Evolutionary conservation across 2,888 invertebrate species (phyloP).

Genomic region (Nomada fucata): DNA sequence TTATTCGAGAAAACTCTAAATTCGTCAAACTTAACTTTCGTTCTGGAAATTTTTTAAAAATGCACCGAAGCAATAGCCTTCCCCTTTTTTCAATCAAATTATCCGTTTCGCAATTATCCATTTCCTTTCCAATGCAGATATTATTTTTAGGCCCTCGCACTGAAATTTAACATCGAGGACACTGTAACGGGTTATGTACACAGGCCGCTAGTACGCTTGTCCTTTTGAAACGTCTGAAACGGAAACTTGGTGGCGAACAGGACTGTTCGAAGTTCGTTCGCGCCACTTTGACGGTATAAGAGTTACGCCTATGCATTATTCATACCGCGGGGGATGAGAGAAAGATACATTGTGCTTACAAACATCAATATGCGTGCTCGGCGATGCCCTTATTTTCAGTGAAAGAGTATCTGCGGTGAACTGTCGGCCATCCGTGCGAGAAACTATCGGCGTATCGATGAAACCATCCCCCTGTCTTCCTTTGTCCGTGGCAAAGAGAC

Average conservation of each 20-base stretch:
- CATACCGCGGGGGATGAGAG: constrained; percentile 64
- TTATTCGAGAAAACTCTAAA: not conserved
- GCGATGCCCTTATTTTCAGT: constrained; percentile 60
- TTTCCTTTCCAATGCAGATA: not conserved
- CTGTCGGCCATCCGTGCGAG: constrained; percentile 23
- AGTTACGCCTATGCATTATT: constrained; percentile 73
- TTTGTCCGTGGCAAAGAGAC: not conserved
- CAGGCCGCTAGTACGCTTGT: constrained; percentile 41
- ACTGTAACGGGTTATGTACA: constrained; percentile 7
- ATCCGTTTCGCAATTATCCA: not conserved
- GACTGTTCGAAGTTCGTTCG: constrained; percentile 68
- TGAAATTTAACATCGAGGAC: constrained; percentile 4
- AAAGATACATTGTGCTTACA: constrained; percentile 71
- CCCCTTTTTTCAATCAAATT: not conserved
- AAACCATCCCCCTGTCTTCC: not conserved
- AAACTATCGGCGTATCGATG: constrained; percentile 42
- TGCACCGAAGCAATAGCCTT: not conserved
- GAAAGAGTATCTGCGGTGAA: constrained; percentile 50
- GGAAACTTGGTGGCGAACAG: constrained; percentile 40
- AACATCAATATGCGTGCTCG: constrained; percentile 74
- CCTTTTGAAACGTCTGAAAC: constrained; percentile 59
- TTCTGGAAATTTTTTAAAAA: constrained; percentile 3
- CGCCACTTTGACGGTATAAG: constrained; percentile 66
- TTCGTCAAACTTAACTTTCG: constrained; percentile 9
- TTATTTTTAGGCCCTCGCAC: not conserved